Base-by-base conservation (phyloP, 1,140 invertebrate genomes). In the Octopus bimaculoides region DNA sequence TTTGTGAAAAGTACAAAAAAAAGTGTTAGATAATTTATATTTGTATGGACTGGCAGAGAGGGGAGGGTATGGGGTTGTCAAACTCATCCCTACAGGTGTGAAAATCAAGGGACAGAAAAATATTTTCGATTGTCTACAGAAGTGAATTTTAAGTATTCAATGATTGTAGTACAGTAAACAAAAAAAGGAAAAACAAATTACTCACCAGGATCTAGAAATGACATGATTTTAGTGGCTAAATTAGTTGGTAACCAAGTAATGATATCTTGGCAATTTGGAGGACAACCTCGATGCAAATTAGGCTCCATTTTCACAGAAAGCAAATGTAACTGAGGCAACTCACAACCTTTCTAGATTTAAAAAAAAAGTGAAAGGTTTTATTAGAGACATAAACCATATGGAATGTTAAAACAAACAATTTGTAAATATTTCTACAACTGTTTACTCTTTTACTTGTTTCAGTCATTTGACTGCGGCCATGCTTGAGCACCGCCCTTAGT, bases 151-250 rank as follows among this genome's bases (percentile, higher is more conserved):
- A 41, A 41, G 26, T 41, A 41, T 41, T 41, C 26, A 41, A 41
- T 41, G 26, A 41, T 41, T 41, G 26, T 41, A 41, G 3, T 41
- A 41, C 26, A 41, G 26, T 41, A 41, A 41, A 41, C 26, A 41
- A 41, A 41, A 41, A 41, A 41, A 41, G 26, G 26, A 41, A 41
- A 41, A 71, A 71, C 17, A 71, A 20, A 6, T 14, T 14, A 75
- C 80, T 80, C 78, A 92, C 91, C 89, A 87, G 91, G 91, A 83
- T 92, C 91, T n/a, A 92, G 86, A 82, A 89, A 91, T n/a, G 90
- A 89, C 79, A 92, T 87, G 56, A 92, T 90, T 77, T 89, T 87
- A 69, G 88, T 84, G 73, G 90, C 87, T 7, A 92, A 79, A 79
- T 86, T 86, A 17, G 84, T 80, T 69, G 91, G 91, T n/a, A 92